A percentile compares a stretch with the other conserved stretches of the same genome.
These are phyloP conservation scores for Brachyhypopomus gauderio DNA, from an alignment of 2,113 vertebrate species.

Conservation along the genomic window DNA sequence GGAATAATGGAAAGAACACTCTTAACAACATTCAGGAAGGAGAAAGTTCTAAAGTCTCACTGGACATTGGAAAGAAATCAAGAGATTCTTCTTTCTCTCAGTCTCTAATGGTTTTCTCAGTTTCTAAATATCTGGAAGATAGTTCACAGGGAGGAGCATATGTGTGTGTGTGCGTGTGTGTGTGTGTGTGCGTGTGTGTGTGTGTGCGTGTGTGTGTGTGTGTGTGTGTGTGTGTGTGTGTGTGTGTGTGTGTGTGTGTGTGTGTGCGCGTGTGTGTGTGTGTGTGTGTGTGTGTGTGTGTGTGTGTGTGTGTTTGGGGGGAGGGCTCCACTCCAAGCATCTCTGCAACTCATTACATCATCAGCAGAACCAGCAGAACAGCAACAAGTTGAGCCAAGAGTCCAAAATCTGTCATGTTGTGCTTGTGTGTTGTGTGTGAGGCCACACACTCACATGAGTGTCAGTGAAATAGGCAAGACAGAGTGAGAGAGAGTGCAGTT, in stretches of 20 bases:
- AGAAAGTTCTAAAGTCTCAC: slow-evolving; percentile 23
- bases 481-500: not conserved
- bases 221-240: slow-evolving; percentile 41
- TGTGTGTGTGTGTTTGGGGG: too few relatives aligned
- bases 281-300: slow-evolving; percentile 9
- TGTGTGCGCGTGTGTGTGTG: slow-evolving; percentile 8
- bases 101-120: slow-evolving; percentile 36
- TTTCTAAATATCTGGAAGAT: slow-evolving; percentile 39
- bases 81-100: slow-evolving; percentile 18
- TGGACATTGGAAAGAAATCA: slow-evolving; percentile 13
- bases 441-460: not conserved
- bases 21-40: not conserved
- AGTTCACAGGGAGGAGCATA: slow-evolving; percentile 23
- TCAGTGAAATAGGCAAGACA: not conserved
- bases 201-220: slow-evolving; percentile 39
- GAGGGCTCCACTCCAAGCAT: slow-evolving; percentile 40
- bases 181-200: slow-evolving; percentile 22
- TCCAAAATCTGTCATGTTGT: slow-evolving; percentile 40
- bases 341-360: slow-evolving; percentile 48
- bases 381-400: slow-evolving; percentile 43
- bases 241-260: too few relatives aligned
- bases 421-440: slow-evolving; percentile 37
- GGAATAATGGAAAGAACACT: not conserved
- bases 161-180: slow-evolving; percentile 10
- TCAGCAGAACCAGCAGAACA: slow-evolving; percentile 46